Percentiles rank a stretch among this genome's conserved stretches.
Conservation (phyloP, 1,140 invertebrate species). For the Branchinecta lynchi region DNA sequence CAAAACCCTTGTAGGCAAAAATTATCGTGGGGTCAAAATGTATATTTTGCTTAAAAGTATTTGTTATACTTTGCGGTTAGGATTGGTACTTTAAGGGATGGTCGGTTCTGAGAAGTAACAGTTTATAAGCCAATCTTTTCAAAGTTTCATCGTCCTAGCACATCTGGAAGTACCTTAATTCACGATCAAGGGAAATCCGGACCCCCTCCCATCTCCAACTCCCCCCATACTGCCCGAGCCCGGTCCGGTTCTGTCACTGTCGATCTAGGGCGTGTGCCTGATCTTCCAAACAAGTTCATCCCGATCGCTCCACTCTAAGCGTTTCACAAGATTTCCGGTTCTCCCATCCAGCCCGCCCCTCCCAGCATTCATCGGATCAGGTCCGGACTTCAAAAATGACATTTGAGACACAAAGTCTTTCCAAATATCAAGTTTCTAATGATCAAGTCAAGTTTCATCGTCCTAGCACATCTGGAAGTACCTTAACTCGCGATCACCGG, state of each 20-base stretch:
- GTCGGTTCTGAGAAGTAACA: too few species aligned
- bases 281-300: neutral
- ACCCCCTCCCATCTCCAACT: neutral
- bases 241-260: neutral
- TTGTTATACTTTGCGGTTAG: too few species aligned
- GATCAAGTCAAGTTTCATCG: neutral
- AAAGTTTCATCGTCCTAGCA: too few species aligned
- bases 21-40: too few species aligned
- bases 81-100: too few species aligned
- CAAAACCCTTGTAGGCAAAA: too few species aligned
- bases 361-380: neutral
- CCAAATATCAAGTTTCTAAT: neutral
- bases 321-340: neutral
- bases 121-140: too few species aligned
- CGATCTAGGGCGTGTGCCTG: neutral
- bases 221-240: neutral
- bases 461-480: neutral
- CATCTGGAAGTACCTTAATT: too few species aligned
- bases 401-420: neutral
- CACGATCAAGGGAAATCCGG: neutral
- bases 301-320: neutral
- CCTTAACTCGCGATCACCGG: neutral
- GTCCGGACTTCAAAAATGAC: neutral
- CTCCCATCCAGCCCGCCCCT: neutral
- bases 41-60: too few species aligned